Conservation (phyloP, 2,113 vertebrate genomes). For the Stictonetta naevosa region DNA sequence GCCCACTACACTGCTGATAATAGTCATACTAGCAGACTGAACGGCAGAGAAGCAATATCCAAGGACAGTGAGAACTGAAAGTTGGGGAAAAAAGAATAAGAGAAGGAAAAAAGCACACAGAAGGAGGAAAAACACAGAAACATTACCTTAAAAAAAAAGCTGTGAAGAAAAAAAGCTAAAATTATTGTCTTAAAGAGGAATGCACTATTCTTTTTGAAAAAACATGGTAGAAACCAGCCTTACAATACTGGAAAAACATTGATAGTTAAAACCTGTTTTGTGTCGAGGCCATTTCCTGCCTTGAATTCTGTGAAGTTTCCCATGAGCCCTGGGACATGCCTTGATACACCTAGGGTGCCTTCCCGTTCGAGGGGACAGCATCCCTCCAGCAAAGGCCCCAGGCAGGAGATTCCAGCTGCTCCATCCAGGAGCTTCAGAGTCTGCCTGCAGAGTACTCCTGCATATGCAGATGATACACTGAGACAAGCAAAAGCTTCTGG, state of each 20-base stretch:
- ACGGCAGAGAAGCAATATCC: background rate
- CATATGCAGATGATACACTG: background rate
- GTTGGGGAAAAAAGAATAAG: background rate
- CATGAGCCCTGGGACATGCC: background rate
- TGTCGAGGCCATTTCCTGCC: background rate
- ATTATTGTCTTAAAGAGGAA: background rate
- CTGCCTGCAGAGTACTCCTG: background rate
- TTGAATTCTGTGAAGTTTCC: background rate
- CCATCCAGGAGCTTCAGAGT: background rate
- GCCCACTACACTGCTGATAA: background rate
- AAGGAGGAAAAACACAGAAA: background rate
- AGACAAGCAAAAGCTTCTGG: background rate
- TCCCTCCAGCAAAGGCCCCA: background rate
- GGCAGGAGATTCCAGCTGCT: background rate
- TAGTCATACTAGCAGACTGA: background rate
- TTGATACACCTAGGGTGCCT: accelerated
- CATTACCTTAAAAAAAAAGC: background rate
- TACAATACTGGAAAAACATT: background rate
- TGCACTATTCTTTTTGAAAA: background rate
- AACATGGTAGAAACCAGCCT: background rate
- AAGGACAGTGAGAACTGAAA: background rate
- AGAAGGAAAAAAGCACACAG: background rate
- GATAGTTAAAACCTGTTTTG: background rate
- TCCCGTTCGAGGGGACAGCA: background rate
- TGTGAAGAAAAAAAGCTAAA: background rate